Evolutionary conservation across 1,140 invertebrate genomes (phyloP).

Genomic region (Leptinotarsa lineolata): DNA sequence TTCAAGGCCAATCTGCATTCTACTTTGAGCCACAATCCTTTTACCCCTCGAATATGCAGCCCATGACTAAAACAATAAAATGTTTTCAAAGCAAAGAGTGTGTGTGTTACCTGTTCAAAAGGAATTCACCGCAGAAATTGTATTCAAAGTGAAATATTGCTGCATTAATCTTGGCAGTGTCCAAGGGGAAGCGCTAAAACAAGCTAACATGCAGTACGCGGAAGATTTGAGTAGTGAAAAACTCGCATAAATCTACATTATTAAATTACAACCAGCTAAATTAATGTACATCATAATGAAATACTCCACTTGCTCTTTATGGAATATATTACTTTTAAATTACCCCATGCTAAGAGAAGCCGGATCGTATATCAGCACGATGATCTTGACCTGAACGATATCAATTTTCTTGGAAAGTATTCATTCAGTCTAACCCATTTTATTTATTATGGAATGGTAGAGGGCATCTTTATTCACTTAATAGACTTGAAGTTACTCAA

Average conservation of each 20-base stretch:
- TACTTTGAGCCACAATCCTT: neutral
- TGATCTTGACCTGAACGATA: conserved; percentile 10
- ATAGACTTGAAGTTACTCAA: no score
- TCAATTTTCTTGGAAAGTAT: neutral
- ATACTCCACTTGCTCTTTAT: conserved; percentile 26
- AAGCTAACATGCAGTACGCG: conserved; percentile 13
- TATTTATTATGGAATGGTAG: no score
- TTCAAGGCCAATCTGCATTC: no score
- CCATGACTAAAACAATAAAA: conserved; percentile 8
- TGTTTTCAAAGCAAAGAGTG: conserved; percentile 16
- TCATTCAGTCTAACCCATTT: neutral
- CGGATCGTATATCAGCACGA: conserved; percentile 13
- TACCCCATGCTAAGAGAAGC: neutral
- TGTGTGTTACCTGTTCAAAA: conserved; percentile 18
- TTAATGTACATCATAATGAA: conserved; percentile 29
- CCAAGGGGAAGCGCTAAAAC: conserved; percentile 30
- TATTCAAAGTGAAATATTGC: conserved; percentile 28
- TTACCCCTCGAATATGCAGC: neutral
- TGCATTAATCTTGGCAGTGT: conserved; percentile 32
- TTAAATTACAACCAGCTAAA: conserved; percentile 27
- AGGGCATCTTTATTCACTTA: no score
- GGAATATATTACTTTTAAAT: conserved; percentile 27
- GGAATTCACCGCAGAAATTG: conserved; percentile 25
- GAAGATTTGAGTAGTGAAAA: conserved; percentile 26
- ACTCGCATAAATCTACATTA: conserved; percentile 31